Evolutionary conservation across 2,888 invertebrate species (phyloP).

Genomic region (Quadroppia sp.): DNA sequence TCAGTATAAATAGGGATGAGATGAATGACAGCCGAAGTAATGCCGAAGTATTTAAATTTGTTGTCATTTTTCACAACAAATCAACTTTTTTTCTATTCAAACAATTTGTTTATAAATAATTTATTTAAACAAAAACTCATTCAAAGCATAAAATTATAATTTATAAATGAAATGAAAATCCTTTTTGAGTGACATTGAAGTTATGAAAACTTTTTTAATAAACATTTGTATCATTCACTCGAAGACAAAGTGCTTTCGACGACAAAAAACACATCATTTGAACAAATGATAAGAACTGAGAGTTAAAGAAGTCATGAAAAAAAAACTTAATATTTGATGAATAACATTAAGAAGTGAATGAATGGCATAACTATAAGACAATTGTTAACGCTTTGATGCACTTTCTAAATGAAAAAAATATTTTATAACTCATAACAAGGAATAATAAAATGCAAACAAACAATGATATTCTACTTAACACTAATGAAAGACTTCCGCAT

Average conservation of each 20-base stretch:
- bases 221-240: too few species aligned
- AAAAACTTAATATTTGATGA: neutral
- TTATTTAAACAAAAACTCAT: too few species aligned
- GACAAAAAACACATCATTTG: too few species aligned
- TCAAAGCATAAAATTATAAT: too few species aligned
- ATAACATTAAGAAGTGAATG: neutral
- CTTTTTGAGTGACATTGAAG: neutral
- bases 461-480: neutral
- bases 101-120: too few species aligned
- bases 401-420: constrained; percentile 19
- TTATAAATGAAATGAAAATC: neutral
- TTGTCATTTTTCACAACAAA: constrained; percentile 13
- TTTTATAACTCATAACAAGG: neutral
- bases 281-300: too few species aligned
- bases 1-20: constrained; percentile 26
- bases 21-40: constrained; percentile 36
- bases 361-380: neutral
- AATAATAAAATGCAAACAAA: neutral
- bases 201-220: neutral
- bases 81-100: too few species aligned
- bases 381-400: constrained; percentile 27
- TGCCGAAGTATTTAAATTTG: constrained; percentile 26
- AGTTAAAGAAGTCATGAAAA: neutral
- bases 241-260: too few species aligned
- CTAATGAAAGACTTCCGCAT: constrained; percentile 17